Conservation (phyloP, 2,113 vertebrate species). For the Neolamprologus hecqui region DNA sequence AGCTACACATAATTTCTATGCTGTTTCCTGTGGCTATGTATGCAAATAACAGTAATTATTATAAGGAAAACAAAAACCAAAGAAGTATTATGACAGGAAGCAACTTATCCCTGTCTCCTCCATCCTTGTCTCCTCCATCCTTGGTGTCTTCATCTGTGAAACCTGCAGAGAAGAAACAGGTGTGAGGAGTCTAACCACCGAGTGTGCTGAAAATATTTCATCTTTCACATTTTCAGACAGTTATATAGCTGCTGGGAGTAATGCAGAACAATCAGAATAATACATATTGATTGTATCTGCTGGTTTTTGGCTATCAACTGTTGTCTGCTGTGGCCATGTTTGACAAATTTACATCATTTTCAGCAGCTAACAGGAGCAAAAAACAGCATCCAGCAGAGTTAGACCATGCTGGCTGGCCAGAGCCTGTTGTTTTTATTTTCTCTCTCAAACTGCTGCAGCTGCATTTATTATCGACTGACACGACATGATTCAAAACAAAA, state of each 20-base stretch:
- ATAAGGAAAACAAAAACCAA: rapidly evolving
- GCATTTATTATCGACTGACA: neutral
- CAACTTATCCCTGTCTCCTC: rapidly evolving
- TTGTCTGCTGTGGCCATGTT: neutral
- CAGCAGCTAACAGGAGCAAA: neutral
- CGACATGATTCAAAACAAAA: neutral
- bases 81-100: rapidly evolving
- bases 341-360: rapidly evolving
- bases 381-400: too few species aligned
- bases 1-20: too few species aligned
- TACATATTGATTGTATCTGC: rapidly evolving
- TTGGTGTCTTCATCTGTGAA: neutral
- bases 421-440: too few species aligned
- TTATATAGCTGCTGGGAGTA: rapidly evolving
- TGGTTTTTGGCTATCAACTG: rapidly evolving
- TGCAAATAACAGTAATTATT: rapidly evolving
- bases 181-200: neutral
- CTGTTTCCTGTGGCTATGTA: rapidly evolving
- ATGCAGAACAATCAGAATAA: neutral
- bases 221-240: rapidly evolving
- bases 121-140: neutral
- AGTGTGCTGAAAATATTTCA: neutral
- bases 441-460: neutral
- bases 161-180: neutral
- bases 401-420: too few species aligned